phyloP scores from a whole-genome alignment of 2,888 invertebrate genomes.

The Stegana nigrithorax region DNA sequence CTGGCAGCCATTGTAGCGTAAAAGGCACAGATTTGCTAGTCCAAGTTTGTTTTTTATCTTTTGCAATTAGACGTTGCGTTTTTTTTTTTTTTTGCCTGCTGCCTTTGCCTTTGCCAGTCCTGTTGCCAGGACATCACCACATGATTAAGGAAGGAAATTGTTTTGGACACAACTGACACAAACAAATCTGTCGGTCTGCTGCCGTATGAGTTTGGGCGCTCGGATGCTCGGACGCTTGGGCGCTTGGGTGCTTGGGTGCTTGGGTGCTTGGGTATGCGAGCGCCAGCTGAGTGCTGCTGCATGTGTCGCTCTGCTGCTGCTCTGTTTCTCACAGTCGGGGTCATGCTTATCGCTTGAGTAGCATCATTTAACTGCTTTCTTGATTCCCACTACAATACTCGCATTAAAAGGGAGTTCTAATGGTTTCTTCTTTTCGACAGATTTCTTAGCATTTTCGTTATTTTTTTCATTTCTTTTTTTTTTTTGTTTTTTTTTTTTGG shows the following conservation, averaged over 20 bases:
- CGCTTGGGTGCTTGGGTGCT: too few relatives aligned
- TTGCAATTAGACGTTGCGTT: conserved; percentile 11
- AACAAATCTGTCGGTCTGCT: conserved; percentile 27
- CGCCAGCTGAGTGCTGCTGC: background rate
- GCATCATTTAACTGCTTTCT: conserved; percentile 58
- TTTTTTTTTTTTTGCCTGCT: background rate
- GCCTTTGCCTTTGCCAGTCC: background rate
- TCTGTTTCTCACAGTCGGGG: background rate
- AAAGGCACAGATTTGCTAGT: conserved; percentile 14
- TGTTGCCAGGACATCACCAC: conserved; percentile 34
- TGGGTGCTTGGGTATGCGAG: too few relatives aligned
- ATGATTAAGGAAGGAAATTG: conserved; percentile 68
- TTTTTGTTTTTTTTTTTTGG: background rate
- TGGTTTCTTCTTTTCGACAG: background rate
- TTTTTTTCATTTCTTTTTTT: background rate
- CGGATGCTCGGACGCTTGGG: too few relatives aligned
- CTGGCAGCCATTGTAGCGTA: background rate
- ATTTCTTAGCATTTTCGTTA: too few relatives aligned
- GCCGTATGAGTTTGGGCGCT: background rate
- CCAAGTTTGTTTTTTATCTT: conserved; percentile 18
- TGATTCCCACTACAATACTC: background rate
- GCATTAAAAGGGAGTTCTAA: background rate
- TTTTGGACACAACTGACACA: conserved; percentile 61
- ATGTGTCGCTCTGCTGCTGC: background rate
- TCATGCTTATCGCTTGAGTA: conserved; percentile 50